Percentiles rank a stretch among this genome's conserved stretches.
Evolutionary conservation across 2,888 invertebrate species (phyloP).

Genomic region (Lasioglossum zephyrum): DNA sequence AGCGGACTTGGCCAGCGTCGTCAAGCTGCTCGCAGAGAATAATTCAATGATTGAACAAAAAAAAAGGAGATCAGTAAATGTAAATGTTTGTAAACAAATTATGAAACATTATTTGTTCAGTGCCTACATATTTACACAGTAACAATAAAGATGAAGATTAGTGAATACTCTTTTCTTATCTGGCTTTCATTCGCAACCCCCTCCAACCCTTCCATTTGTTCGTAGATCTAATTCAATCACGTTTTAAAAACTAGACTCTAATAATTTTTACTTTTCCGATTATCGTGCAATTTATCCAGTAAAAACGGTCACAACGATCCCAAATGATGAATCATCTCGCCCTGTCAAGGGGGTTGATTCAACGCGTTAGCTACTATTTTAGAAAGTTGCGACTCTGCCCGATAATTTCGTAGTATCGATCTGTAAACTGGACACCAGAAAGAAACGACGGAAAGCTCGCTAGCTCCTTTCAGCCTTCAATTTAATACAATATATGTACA

Average conservation of each 20-base stretch:
- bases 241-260: neutral
- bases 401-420: slow-evolving; percentile 39
- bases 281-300: neutral
- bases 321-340: too few relatives aligned
- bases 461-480: neutral
- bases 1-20: slow-evolving; percentile 70
- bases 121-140: slow-evolving; percentile 84
- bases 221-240: neutral
- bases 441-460: neutral
- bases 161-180: slow-evolving; percentile 68
- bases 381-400: neutral
- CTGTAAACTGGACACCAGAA: slow-evolving; percentile 20
- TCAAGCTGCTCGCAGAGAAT: slow-evolving; percentile 78
- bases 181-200: neutral
- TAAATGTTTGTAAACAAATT: slow-evolving; percentile 84
- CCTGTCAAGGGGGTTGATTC: neutral
- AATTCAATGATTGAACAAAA: slow-evolving; percentile 81
- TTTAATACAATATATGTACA: slow-evolving; percentile 13
- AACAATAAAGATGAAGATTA: slow-evolving; percentile 84
- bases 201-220: neutral
- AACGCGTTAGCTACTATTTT: neutral
- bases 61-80: slow-evolving; percentile 79
- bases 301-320: too few relatives aligned
- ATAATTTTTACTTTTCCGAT: neutral
- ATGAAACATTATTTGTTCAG: slow-evolving; percentile 84